Base-by-base conservation (phyloP, 1,140 invertebrate species). In the Luehdorfia chinensis region DNA sequence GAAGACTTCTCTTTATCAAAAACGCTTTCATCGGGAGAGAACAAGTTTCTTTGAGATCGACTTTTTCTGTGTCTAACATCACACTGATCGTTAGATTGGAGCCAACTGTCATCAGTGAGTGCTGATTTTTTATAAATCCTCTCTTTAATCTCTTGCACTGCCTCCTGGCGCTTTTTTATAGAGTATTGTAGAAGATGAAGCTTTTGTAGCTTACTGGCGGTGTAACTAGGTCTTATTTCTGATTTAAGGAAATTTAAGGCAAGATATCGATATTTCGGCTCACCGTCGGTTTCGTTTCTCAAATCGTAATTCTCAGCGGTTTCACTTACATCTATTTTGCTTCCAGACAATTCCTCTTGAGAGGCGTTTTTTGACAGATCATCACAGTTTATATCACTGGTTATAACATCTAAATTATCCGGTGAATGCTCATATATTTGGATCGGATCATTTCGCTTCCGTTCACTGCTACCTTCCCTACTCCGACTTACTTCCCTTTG, bases 151-250 rank as follows among this genome's bases (percentile, higher is more conserved):
- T 86, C 79, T 27, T 84, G 76, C 0, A 88, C 85, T 0, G 77
- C 71, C n/a, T 88, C 85, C 27, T 84, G 76, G 1, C 59, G 59
- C 37, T 87, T 87, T 66, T 87, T 87, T 32, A 88, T 88, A 0
- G 81, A 79, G 56, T 87, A 88, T 52, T 88, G 87, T 1, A 88
- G 47, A 6, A 85, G 59, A 63, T 88, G 87, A 2, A 88, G 46
- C 27, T 73, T 84, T 34, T 84, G 88, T 3, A 97, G 75, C 55
- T 94, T 94, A 11, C 90, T 90, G 5, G 94, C 88, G 11, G 90
- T 92, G 66, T 96, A 96, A 68, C 93, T 95, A 1, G 89, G 89
- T 34, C 90, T 89, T 28, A 94, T 88, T 67, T 94, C 92, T 1
- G 83, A 87, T 57, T 87, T 88, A 1, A 87, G 57, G 48, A 87